These are phyloP conservation scores for Coleophora deauratella DNA, from an alignment of 2,888 invertebrate species.

Conservation along the genomic window DNA sequence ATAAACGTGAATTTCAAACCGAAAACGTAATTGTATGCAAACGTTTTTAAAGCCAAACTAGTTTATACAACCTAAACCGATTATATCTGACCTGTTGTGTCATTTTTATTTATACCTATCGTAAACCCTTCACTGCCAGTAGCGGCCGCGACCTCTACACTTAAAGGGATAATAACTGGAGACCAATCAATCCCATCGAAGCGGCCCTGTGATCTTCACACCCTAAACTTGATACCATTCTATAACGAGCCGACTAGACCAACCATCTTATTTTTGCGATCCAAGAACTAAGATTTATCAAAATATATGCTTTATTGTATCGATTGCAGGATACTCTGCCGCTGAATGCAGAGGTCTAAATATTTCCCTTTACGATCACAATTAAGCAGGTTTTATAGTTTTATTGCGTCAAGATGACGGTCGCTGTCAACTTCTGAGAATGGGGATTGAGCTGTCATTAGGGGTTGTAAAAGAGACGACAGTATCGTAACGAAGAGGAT, in stretches of 20 bases:
- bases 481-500: constrained; percentile 56
- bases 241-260: constrained; percentile 39
- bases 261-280: constrained; percentile 5
- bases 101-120: neutral
- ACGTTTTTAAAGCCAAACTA: neutral
- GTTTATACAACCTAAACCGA: no score
- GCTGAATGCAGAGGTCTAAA: constrained; percentile 16
- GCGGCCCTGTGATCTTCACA: constrained; percentile 27
- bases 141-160: constrained; percentile 7
- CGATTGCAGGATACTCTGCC: neutral
- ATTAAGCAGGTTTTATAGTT: constrained; percentile 62
- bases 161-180: constrained; percentile 32
- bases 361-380: constrained; percentile 51
- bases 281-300: neutral
- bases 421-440: constrained; percentile 67
- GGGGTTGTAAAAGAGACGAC: constrained; percentile 59
- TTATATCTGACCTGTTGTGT: no score
- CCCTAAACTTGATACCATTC: constrained; percentile 34
- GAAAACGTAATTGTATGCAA: no score
- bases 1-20: no score
- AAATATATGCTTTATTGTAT: constrained; percentile 7
- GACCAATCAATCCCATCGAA: constrained; percentile 31
- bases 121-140: constrained; percentile 7
- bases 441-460: constrained; percentile 49
- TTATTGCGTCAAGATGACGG: constrained; percentile 44